Evolutionary conservation across 2,113 vertebrate species (phyloP).

Genomic region (Anser cygnoides): DNA sequence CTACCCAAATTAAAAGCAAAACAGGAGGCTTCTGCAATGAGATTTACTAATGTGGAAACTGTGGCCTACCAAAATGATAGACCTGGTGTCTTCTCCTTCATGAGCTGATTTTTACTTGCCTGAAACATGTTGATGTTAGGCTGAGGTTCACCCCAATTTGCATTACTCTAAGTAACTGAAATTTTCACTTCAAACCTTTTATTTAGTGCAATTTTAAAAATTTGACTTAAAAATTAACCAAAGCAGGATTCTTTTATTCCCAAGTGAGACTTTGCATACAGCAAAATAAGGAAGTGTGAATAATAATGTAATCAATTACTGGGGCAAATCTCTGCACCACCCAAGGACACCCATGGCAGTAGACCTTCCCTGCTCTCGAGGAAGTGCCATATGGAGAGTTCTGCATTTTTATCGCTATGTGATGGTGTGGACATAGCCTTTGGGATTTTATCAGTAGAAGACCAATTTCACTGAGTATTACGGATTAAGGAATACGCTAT

Average conservation of each 20-base stretch:
- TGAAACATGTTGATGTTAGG: not conserved
- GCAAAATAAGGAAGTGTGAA: not conserved
- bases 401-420: not conserved
- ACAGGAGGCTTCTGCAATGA: not conserved
- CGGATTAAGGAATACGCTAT: not conserved
- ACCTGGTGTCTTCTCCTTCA: not conserved
- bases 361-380: not conserved
- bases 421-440: accelerated
- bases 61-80: not conserved
- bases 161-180: not conserved
- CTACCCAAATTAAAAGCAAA: not conserved
- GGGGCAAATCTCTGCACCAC: not conserved
- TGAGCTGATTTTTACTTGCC: not conserved
- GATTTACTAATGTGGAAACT: not conserved
- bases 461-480: not conserved
- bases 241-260: not conserved
- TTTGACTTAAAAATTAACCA: not conserved
- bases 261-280: not conserved
- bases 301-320: not conserved
- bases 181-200: not conserved
- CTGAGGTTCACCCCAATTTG: not conserved
- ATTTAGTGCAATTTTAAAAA: not conserved
- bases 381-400: not conserved
- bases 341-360: not conserved
- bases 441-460: not conserved